These are phyloP conservation scores for Bombycilla garrulus DNA, from an alignment of 2,113 vertebrate genomes.

Conservation along the genomic window DNA sequence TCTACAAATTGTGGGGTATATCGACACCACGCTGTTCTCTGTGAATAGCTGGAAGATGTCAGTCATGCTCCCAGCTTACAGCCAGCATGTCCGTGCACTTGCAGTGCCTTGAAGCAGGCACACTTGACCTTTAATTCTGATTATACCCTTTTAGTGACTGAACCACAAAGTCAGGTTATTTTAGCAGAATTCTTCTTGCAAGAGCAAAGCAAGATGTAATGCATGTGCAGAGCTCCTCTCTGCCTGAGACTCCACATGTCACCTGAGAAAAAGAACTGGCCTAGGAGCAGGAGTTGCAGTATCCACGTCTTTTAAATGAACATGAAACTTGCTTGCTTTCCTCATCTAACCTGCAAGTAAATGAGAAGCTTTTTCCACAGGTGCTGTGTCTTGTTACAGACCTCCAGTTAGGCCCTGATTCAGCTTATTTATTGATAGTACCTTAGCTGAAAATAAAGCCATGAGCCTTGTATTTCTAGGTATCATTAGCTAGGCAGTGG, in stretches of 20 bases:
- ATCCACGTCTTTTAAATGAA: neutral
- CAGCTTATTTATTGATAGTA: neutral
- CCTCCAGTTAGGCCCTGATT: neutral
- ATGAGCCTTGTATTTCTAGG: neutral
- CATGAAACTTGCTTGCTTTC: neutral
- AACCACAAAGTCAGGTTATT: neutral
- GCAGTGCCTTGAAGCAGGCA: neutral
- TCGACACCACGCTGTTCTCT: neutral
- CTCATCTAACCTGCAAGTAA: neutral
- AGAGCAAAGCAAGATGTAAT: neutral
- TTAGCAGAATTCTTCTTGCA: neutral
- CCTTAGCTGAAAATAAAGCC: neutral
- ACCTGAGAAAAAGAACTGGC: neutral
- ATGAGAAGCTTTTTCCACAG: neutral
- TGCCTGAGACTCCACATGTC: neutral
- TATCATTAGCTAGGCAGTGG: neutral
- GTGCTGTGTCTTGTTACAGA: rapidly evolving
- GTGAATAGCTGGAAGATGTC: neutral
- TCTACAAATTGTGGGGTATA: neutral
- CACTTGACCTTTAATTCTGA: neutral
- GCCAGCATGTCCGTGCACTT: neutral
- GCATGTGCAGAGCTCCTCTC: neutral
- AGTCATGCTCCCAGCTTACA: neutral
- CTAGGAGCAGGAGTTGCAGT: neutral
- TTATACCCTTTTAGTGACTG: neutral